Evolutionary conservation across 2,797 vertebrate species (phyloP), one percentile per base, ranked within the genome.

Genomic region (Okamejei kenojei): DNA sequence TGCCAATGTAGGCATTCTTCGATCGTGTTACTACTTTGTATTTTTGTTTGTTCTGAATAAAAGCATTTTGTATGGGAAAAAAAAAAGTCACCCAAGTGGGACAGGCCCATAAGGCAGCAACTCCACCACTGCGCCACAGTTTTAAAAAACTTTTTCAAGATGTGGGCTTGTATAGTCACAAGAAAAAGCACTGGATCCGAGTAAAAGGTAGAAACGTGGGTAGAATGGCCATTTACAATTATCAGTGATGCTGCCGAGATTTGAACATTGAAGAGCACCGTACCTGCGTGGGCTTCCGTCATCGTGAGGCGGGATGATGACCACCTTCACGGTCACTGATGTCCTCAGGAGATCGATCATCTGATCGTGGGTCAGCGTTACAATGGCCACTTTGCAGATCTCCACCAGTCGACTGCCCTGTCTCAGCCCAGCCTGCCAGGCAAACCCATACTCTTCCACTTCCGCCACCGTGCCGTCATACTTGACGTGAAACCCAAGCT

Each of bases 391-490:
- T 93, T 99, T 99, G 96, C 98, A 99, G 94, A 99, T 98, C 95
- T 99, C 98, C 78, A 99, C 98, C 91, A 99, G 94, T 0, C 98
- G 97, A 94, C 98, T 99, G 93, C 98, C 98, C 93, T 98, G 98
- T 26, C 98, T 96, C 93, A 99, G 96, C 0, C 98, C 98, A 0
- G 98, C 98, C 94, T 99, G 98, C 98, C 98, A 99, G 93, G 98
- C 98, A 6, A 99, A 99, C 58, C 98, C 98, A 0, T 99, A 99
- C 73, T 99, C 98, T 95, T 99, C 98, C 94, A 99, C 98, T 95
- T 99, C 98, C 0, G 98, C 98, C 94, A 99, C 98, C 0, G 98
- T 99, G 78, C 98, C 98, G 0, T 99, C 98, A 21, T 97, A 95
- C 23, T 98, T 97, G 19, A 99, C 98, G 0, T 99, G 98, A 96